Conservation (phyloP, 2,797 vertebrate species). For the Eulemur mongoz region DNA sequence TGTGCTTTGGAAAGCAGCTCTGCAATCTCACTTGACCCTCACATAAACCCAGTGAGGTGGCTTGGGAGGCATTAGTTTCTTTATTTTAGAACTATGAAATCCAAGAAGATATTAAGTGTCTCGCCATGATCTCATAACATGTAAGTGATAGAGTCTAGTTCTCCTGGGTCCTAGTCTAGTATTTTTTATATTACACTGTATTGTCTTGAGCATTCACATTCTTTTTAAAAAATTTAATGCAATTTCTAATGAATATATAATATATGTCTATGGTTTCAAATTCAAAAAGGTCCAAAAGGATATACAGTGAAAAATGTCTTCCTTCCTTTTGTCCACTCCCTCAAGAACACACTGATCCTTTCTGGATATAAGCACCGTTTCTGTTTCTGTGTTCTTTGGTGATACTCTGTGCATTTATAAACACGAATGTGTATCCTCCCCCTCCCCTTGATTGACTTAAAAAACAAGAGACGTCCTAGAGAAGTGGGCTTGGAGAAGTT, state of each 20-base stretch:
- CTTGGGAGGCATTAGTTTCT: constrained; percentile 56
- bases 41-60: constrained; percentile 39
- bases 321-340: neutral
- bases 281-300: neutral
- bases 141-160: neutral
- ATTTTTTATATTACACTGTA: neutral
- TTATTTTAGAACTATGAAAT: constrained; percentile 47
- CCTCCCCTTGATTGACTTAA: neutral
- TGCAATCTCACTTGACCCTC: constrained; percentile 50
- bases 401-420: neutral
- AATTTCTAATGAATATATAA: neutral
- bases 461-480: neutral
- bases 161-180: neutral
- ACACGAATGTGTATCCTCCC: neutral
- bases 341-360: neutral
- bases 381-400: neutral
- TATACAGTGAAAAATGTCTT: neutral
- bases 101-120: constrained; percentile 59
- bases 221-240: neutral
- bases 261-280: neutral
- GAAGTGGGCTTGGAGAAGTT: neutral
- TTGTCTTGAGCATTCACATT: neutral
- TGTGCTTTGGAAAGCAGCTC: constrained; percentile 11
- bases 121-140: constrained; percentile 57
- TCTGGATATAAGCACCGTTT: neutral